Percentiles rank a stretch among this genome's conserved stretches.
Evolutionary conservation across 2,113 vertebrate genomes (phyloP).

Genomic region (Ptychochromis oligacanthus): DNA sequence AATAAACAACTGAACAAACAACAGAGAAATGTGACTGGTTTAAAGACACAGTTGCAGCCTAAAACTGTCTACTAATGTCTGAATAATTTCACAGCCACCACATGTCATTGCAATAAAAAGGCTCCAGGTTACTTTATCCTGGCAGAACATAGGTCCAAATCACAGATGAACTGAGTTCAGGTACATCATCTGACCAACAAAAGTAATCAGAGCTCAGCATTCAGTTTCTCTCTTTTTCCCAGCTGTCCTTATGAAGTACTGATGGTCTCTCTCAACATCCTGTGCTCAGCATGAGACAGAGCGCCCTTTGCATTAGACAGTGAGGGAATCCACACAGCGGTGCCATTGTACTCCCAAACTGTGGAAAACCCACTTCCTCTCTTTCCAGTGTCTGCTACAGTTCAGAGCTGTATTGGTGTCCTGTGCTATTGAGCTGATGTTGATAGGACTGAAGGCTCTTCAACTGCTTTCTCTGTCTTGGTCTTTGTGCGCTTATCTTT

Average conservation of each 20-base stretch:
- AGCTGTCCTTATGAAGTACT: background rate
- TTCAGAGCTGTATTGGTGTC: background rate
- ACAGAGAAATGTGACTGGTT: background rate
- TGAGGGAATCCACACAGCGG: background rate
- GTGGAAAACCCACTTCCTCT: conserved; percentile 5
- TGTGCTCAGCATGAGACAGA: conserved; percentile 34
- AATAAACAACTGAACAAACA: background rate
- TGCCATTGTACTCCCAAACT: background rate
- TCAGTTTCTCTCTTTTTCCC: background rate
- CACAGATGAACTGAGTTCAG: background rate
- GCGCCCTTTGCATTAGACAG: conserved; percentile 32
- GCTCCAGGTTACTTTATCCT: background rate
- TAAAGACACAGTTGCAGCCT: background rate
- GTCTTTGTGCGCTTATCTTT: background rate
- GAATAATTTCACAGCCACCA: background rate
- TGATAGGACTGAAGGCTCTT: background rate
- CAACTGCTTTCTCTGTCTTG: background rate
- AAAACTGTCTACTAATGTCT: background rate
- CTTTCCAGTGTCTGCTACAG: background rate
- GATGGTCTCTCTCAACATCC: conserved; percentile 6
- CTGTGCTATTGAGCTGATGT: background rate
- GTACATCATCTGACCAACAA: background rate
- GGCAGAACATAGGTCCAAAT: background rate
- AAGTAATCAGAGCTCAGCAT: background rate
- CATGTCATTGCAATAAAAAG: background rate